Percentiles rank a stretch among this genome's conserved stretches.
Conservation (phyloP, 2,888 invertebrate species). For the Andrena marginata region DNA sequence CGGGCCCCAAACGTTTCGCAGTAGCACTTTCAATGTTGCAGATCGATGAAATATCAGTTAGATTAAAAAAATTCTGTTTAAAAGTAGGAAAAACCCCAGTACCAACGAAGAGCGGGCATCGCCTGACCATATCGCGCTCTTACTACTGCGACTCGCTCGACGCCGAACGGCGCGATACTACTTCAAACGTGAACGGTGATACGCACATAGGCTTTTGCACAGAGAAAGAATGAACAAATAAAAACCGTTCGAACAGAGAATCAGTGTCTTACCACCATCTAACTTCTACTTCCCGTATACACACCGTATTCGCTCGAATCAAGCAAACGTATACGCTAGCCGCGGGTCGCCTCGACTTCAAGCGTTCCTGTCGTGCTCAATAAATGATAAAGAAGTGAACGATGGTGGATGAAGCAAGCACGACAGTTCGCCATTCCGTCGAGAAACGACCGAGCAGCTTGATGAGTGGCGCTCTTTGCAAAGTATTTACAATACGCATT, state of each 20-base stretch:
- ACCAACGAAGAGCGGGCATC: background rate
- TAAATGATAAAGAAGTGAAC: background rate
- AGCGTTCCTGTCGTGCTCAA: background rate
- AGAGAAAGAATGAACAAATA: constrained; percentile 29
- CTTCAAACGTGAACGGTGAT: constrained; percentile 50
- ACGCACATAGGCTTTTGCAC: constrained; percentile 25
- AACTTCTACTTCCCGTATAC: constrained; percentile 52
- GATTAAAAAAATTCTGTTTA: too few species aligned
- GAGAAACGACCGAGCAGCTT: constrained; percentile 7
- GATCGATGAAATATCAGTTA: too few species aligned
- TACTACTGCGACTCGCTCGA: constrained; percentile 39
- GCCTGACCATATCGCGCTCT: background rate
- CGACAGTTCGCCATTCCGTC: background rate
- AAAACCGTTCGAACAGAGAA: constrained; percentile 8
- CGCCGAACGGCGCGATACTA: constrained; percentile 43
- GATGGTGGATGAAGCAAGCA: constrained; percentile 1
- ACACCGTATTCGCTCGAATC: constrained; percentile 71
- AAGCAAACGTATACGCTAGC: constrained; percentile 61
- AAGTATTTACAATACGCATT: constrained; percentile 60
- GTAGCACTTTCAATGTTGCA: background rate
- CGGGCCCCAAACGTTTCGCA: constrained; percentile 36
- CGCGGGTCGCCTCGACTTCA: constrained; percentile 28
- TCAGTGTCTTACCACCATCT: constrained; percentile 60
- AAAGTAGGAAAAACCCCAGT: background rate
- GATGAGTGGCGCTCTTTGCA: constrained; percentile 44